Conservation (phyloP, 2,797 vertebrate genomes). For the Garrulus glandarius region DNA sequence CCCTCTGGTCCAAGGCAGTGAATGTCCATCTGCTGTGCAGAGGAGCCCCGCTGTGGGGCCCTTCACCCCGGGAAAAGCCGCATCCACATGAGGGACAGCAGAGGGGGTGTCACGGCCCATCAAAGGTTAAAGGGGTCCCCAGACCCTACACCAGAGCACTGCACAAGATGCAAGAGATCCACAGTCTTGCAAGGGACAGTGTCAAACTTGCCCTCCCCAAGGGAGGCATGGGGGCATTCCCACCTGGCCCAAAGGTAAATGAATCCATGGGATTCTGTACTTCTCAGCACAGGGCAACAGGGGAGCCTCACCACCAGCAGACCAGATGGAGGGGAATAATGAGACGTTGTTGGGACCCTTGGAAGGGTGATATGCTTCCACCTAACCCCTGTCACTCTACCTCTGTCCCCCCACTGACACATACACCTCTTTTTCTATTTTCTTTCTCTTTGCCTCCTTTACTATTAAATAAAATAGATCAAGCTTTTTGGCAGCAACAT, state of each 20-base stretch:
- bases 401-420: background rate
- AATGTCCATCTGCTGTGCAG: background rate
- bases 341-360: accelerated
- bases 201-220: too few relatives aligned
- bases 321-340: background rate
- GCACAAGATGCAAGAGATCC: background rate
- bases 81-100: background rate
- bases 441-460: background rate
- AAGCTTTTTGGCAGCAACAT: background rate
- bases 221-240: accelerated
- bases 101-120: background rate
- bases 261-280: background rate
- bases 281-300: accelerated
- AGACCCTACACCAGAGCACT: background rate
- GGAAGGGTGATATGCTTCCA: background rate
- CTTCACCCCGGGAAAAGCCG: accelerated
- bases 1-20: background rate
- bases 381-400: background rate
- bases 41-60: background rate
- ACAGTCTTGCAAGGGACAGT: too few relatives aligned
- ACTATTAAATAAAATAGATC: background rate
- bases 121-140: background rate
- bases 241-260: too few relatives aligned
- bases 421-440: background rate
- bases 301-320: background rate